Evolutionary conservation across 2,797 vertebrate species (phyloP).

Genomic region (Leptoclinus maculatus): DNA sequence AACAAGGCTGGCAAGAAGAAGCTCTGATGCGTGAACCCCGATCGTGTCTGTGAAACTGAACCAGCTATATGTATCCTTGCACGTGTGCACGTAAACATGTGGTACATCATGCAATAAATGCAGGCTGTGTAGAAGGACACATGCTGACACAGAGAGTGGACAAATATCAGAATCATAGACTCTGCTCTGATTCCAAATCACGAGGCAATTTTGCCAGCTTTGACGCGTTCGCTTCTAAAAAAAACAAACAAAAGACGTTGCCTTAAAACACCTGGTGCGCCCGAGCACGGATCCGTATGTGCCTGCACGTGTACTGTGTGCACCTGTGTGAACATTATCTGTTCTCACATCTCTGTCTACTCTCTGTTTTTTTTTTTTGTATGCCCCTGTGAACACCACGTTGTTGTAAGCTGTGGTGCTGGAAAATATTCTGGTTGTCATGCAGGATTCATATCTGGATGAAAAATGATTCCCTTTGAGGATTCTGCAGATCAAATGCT

Average conservation of each 20-base stretch:
- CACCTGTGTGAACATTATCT: conserved; percentile 36
- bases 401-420: conserved; percentile 22
- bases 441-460: conserved; percentile 63
- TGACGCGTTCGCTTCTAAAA: conserved; percentile 34
- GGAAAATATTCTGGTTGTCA: conserved; percentile 53
- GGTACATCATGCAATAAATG: conserved; percentile 29
- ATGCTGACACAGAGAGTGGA: conserved; percentile 42
- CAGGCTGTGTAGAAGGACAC: conserved; percentile 21
- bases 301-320: not conserved
- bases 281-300: not conserved
- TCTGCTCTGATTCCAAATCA: conserved; percentile 53
- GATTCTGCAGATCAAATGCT: conserved; percentile 40
- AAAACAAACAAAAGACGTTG: conserved; percentile 26
- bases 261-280: conserved; percentile 22
- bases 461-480: conserved; percentile 61
- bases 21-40: conserved; percentile 10
- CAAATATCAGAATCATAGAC: conserved; percentile 65
- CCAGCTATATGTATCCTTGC: conserved; percentile 8
- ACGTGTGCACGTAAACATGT: not conserved
- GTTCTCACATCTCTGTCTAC: conserved; percentile 16
- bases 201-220: conserved; percentile 34
- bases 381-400: conserved; percentile 7
- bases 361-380: not conserved
- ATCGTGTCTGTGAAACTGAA: conserved; percentile 27
- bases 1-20: conserved; percentile 23